Evolutionary conservation across 2,113 vertebrate species (phyloP).

Genomic region (Eira barbara): DNA sequence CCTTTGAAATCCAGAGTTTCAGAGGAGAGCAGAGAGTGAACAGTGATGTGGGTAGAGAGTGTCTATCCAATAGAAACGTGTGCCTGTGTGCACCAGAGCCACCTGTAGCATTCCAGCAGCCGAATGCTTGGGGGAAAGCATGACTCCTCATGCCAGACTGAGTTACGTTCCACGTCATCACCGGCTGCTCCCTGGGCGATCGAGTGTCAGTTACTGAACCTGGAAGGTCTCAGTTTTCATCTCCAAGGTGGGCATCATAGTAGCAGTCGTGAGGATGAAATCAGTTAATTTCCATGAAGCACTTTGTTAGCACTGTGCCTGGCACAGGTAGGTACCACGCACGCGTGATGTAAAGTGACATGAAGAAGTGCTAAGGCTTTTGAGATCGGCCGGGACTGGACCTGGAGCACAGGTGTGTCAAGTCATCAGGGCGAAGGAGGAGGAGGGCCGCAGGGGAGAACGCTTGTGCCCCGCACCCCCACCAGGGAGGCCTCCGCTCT

Average conservation of each 20-base stretch:
- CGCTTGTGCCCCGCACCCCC: not conserved
- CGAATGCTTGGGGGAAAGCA: not conserved
- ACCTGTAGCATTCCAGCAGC: not conserved
- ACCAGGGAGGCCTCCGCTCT: rapidly evolving
- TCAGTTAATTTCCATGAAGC: not conserved
- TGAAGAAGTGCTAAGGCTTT: not conserved
- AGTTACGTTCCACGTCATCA: not conserved
- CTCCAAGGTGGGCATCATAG: not conserved
- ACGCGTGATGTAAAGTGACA: not conserved
- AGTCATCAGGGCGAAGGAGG: not conserved
- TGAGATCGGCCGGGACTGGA: not conserved
- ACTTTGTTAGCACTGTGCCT: not conserved
- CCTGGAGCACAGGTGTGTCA: not conserved
- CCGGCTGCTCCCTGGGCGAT: not conserved
- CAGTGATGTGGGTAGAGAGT: not conserved
- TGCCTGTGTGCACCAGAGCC: not conserved
- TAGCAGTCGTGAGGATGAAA: not conserved
- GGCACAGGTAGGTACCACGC: not conserved
- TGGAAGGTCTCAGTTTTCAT: not conserved
- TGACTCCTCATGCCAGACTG: not conserved
- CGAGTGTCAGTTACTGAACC: not conserved
- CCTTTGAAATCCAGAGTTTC: not conserved
- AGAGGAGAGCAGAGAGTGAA: not conserved
- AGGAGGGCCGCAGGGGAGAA: not conserved
- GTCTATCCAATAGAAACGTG: not conserved